These are phyloP conservation scores for Elgaria multicarinata DNA, from an alignment of 2,113 vertebrate species.

Conservation along the genomic window DNA sequence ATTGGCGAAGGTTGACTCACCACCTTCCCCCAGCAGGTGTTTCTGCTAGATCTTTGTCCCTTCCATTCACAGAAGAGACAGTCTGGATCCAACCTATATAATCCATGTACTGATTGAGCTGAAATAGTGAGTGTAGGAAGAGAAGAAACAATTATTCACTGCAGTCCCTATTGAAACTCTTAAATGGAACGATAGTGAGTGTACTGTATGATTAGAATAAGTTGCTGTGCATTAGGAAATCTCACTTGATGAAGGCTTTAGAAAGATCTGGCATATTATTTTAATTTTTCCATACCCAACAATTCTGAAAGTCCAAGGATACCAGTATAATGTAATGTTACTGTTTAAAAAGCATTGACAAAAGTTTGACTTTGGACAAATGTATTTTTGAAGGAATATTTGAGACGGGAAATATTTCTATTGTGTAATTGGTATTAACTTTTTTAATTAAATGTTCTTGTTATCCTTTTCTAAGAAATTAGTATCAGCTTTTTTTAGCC, in stretches of 20 bases:
- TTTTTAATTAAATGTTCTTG: not conserved
- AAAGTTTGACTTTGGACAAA: not conserved
- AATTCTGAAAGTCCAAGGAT: not conserved
- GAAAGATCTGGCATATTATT: not conserved
- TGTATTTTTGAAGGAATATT: not conserved
- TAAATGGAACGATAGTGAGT: not conserved
- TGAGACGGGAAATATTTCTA: not conserved
- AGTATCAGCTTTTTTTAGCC: not conserved
- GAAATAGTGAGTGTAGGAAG: not conserved
- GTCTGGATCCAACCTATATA: not conserved
- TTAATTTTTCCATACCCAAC: not conserved
- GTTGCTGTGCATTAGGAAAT: not conserved
- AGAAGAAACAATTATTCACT: not conserved
- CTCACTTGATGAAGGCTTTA: not conserved
- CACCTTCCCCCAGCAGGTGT: not conserved
- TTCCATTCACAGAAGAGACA: not conserved
- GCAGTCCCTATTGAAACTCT: not conserved
- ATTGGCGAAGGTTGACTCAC: not conserved
- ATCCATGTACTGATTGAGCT: not conserved
- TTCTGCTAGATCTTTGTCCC: not conserved
- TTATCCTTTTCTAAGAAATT: not conserved
- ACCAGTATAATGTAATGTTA: too few species aligned
- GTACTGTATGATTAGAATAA: not conserved
- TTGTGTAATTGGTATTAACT: not conserved
- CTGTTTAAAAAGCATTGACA: not conserved